Conservation (phyloP, 2,797 vertebrate species). For the Eospalax fontanierii region DNA sequence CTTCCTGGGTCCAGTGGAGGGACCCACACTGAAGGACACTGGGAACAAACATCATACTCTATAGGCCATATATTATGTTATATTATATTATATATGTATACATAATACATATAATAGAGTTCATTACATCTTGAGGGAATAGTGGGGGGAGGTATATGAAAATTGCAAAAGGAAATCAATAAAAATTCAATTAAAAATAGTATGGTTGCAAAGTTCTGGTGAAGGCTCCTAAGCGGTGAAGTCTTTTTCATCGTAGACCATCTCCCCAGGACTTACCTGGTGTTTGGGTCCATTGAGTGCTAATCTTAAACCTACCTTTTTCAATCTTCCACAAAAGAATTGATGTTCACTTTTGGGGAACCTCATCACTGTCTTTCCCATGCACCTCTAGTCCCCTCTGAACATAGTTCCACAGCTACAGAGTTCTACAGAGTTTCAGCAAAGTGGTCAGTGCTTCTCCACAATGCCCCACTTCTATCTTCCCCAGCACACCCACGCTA, state of each 20-base stretch:
- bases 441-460: not conserved
- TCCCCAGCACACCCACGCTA: too few relatives aligned
- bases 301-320: not conserved
- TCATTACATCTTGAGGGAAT: too few relatives aligned
- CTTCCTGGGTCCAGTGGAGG: too few relatives aligned
- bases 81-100: too few relatives aligned
- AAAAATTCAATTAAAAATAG: too few relatives aligned
- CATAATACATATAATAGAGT: too few relatives aligned
- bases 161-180: too few relatives aligned
- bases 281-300: not conserved
- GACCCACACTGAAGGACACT: too few relatives aligned
- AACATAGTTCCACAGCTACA: not conserved
- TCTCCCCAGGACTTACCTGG: not conserved
- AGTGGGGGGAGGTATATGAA: too few relatives aligned
- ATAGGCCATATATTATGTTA: too few relatives aligned
- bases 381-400: accelerated
- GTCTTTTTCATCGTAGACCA: not conserved
- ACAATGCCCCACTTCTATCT: too few relatives aligned
- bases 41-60: too few relatives aligned
- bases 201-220: not conserved
- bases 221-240: not conserved
- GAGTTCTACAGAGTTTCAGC: not conserved
- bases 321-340: not conserved
- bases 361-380: not conserved
- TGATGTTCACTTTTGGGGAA: not conserved